A percentile compares a stretch with the other conserved stretches of the same genome.
phyloP scores from a whole-genome alignment of 2,888 invertebrate genomes.

The Drosophila antonietae region DNA sequence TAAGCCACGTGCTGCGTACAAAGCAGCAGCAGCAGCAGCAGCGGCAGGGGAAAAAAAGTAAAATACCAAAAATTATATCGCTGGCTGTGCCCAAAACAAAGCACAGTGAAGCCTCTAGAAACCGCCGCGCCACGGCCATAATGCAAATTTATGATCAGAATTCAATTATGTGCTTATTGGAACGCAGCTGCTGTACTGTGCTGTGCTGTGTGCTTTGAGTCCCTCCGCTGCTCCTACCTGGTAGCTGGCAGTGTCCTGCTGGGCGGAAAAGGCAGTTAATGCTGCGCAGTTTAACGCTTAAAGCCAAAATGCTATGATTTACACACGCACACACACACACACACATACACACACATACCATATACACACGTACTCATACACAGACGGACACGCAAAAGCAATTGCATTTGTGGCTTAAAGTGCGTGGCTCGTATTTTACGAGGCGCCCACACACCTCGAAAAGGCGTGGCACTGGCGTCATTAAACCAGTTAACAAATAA shows the following conservation, averaged over 20 bases:
- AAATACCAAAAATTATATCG: conserved; percentile 47
- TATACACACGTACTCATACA: conserved; percentile 10
- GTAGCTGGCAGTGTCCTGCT: conserved; percentile 31
- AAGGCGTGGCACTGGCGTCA: conserved; percentile 66
- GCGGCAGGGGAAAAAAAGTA: conserved; percentile 7
- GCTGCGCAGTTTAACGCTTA: conserved; percentile 75
- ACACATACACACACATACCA: conserved; percentile 16
- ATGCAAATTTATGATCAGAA: conserved; percentile 80
- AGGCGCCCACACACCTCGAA: conserved; percentile 25
- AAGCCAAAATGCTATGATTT: conserved; percentile 80
- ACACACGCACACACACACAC: conserved; percentile 42
- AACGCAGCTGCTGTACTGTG: conserved; percentile 72
- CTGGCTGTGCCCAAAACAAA: conserved; percentile 56
- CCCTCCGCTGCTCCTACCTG: conserved; percentile 46
- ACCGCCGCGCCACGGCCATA: conserved; percentile 64
- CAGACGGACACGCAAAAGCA: conserved; percentile 37
- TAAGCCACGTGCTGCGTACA: conserved; percentile 69
- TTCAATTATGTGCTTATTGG: conserved; percentile 81
- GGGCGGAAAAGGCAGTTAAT: conserved; percentile 64
- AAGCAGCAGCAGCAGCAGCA: conserved; percentile 11
- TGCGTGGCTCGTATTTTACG: conserved; percentile 73
- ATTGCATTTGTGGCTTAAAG: conserved; percentile 72
- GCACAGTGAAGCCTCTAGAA: conserved; percentile 65
- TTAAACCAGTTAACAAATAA: conserved; percentile 79
- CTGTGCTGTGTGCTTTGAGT: background rate